A percentile compares a stretch with the other conserved stretches of the same genome.
Evolutionary conservation across 2,888 invertebrate genomes (phyloP).

Genomic region (Spisula subtruncata): DNA sequence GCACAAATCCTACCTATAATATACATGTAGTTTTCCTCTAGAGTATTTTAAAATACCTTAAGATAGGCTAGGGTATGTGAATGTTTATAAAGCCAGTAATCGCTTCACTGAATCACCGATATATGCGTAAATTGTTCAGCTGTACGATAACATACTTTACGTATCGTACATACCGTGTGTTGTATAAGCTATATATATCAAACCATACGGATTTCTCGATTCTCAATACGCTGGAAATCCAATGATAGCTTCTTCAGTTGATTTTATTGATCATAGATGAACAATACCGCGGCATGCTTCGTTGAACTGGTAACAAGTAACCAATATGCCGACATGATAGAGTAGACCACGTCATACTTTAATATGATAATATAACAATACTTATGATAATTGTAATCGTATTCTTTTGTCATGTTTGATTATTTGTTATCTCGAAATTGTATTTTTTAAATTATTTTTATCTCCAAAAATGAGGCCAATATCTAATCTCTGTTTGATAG

Average conservation of each 20-base stretch:
- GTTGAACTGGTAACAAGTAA: neutral
- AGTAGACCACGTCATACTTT: neutral
- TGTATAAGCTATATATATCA: neutral
- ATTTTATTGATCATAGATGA: neutral
- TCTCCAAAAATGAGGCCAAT: too few relatives aligned
- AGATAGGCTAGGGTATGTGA: neutral
- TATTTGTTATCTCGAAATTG: too few relatives aligned
- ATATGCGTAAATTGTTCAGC: neutral
- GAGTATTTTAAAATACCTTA: constrained; percentile 18
- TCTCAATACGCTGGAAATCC: constrained; percentile 3
- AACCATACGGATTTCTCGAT: neutral
- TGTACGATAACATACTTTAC: neutral
- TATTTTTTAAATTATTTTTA: too few relatives aligned
- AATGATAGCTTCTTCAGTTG: neutral
- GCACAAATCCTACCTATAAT: neutral
- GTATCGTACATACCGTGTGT: neutral
- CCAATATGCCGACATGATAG: neutral
- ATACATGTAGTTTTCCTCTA: neutral
- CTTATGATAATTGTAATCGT: too few relatives aligned
- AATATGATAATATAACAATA: too few relatives aligned
- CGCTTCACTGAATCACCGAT: neutral
- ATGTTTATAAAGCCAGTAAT: neutral
- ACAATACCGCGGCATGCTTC: neutral
- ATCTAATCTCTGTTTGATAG: too few relatives aligned
- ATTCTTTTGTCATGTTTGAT: too few relatives aligned